Conservation (phyloP, 2,888 invertebrate genomes). For the Acanthoscelides obtectus region DNA sequence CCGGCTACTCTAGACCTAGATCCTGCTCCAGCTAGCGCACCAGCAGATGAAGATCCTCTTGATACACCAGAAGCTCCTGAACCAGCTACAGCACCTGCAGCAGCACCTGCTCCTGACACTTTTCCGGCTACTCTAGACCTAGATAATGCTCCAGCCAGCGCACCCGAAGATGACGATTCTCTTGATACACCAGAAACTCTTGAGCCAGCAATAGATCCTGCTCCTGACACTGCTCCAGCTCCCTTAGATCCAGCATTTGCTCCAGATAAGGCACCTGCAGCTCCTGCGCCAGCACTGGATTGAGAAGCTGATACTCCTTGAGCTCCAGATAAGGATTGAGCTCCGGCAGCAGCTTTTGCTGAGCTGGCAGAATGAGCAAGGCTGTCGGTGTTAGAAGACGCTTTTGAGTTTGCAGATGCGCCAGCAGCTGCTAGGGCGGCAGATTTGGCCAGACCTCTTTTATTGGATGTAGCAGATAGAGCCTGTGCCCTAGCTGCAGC, state of each 20-base stretch:
- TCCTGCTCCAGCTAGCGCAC: no score
- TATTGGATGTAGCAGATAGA: neutral
- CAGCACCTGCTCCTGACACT: no score
- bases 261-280: neutral
- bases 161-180: no score
- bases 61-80: no score
- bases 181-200: no score
- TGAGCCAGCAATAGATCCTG: no score
- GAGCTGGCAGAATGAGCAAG: neutral
- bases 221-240: no score
- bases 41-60: no score
- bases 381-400: neutral
- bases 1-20: no score
- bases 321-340: neutral
- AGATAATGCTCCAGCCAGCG: no score
- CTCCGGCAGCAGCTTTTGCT: neutral
- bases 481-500: neutral
- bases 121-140: no score
- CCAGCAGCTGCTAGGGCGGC: neutral
- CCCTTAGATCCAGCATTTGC: neutral
- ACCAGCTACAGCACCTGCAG: no score
- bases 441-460: neutral
- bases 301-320: neutral
- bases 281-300: neutral
- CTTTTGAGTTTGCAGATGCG: neutral